A percentile compares a stretch with the other conserved stretches of the same genome.
Evolutionary conservation across 2,797 vertebrate species (phyloP).

Genomic region (Limnodromus scolopaceus): DNA sequence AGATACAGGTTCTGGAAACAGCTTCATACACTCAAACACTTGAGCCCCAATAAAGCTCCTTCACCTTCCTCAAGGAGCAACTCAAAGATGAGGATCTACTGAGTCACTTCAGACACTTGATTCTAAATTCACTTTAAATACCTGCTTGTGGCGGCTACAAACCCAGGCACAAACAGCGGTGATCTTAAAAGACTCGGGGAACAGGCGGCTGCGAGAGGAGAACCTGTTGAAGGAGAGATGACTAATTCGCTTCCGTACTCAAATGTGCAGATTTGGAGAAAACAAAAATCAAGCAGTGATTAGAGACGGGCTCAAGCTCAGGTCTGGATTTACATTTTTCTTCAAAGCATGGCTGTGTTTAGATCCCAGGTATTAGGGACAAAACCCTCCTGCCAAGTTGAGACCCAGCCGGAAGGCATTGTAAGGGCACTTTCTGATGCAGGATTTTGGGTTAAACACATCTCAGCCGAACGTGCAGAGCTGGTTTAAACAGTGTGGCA

Average conservation of each 20-base stretch:
- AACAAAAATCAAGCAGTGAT: neutral
- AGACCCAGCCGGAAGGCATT: neutral
- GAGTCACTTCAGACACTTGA: neutral
- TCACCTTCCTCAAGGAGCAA: neutral
- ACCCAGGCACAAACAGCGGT: neutral
- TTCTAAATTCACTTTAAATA: conserved; percentile 20
- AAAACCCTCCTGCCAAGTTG: neutral
- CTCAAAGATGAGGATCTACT: neutral
- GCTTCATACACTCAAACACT: neutral
- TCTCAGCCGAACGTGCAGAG: neutral
- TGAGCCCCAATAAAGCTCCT: conserved; percentile 4
- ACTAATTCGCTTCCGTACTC: neutral
- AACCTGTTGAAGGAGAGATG: neutral
- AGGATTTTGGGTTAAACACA: conserved; percentile 16
- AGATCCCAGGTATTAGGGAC: neutral
- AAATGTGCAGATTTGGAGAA: neutral
- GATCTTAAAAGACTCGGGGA: neutral
- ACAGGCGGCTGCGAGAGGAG: neutral
- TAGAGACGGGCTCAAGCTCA: conserved; percentile 3
- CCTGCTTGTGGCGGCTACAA: neutral
- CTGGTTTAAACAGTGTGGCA: neutral
- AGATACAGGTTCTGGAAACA: conserved; percentile 41
- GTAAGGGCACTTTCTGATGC: neutral
- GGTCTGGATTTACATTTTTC: conserved; percentile 17
- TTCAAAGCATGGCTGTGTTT: neutral